Conservation (phyloP, 2,797 vertebrate species). For the Chaunax sp. region DNA sequence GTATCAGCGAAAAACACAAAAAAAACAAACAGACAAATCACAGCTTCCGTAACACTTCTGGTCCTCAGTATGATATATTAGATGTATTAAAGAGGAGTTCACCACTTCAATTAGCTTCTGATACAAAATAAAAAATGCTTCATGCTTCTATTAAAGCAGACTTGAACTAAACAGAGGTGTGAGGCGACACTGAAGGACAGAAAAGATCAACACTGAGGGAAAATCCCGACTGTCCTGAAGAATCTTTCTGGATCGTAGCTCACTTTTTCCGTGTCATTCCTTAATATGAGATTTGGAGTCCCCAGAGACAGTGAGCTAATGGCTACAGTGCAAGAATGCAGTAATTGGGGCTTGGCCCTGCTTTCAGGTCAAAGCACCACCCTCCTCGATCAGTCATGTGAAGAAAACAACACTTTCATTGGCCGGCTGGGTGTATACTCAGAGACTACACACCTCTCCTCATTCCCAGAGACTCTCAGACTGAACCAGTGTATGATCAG, state of each 20-base stretch:
- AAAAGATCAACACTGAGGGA: conserved; percentile 20
- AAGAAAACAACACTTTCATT: conserved; percentile 63
- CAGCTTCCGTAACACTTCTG: no score
- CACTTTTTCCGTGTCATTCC: conserved; percentile 82
- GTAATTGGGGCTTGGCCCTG: conserved; percentile 73
- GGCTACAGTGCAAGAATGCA: conserved; percentile 75
- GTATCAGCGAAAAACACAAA: no score
- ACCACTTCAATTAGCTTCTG: conserved; percentile 35
- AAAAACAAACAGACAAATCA: no score
- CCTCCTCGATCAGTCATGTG: conserved; percentile 59
- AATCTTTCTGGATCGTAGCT: conserved; percentile 76
- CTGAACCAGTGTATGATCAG: conserved; percentile 64
- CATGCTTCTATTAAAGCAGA: conserved; percentile 24
- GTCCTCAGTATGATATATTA: neutral
- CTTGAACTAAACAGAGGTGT: conserved; percentile 13
- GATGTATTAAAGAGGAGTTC: conserved; percentile 16
- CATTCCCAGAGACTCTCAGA: conserved; percentile 44
- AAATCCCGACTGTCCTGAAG: conserved; percentile 62
- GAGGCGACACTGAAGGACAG: conserved; percentile 34
- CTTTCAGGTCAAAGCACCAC: conserved; percentile 71
- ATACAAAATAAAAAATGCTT: conserved; percentile 5
- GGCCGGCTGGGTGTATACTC: conserved; percentile 49
- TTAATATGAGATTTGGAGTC: conserved; percentile 75
- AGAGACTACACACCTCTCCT: conserved; percentile 64
- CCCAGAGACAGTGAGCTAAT: conserved; percentile 85